Percentiles rank a stretch among this genome's conserved stretches.
Conservation (phyloP, 2,888 invertebrate species). For the Ligdia adustata region DNA sequence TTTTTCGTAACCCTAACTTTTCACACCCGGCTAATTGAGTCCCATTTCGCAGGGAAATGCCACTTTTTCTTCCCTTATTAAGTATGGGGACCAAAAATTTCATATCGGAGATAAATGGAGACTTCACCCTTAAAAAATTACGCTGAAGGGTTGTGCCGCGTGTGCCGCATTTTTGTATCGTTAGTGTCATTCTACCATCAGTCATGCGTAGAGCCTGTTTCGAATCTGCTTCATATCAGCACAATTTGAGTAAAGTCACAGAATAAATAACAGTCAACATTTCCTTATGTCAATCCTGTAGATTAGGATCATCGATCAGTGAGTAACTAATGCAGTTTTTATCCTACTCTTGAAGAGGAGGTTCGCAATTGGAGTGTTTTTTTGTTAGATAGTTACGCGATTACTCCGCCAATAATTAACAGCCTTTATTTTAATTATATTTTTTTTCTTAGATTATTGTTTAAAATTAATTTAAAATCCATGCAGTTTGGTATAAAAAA, state of each 20-base stretch:
- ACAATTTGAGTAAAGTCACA: conserved; percentile 38
- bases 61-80: conserved; percentile 16
- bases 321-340: too few relatives aligned
- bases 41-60: conserved; percentile 12
- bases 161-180: conserved; percentile 62
- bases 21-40: conserved; percentile 29
- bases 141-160: conserved; percentile 58
- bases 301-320: conserved; percentile 10
- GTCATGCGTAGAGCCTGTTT: conserved; percentile 63
- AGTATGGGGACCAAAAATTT: conserved; percentile 35
- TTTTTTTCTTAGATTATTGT: too few relatives aligned
- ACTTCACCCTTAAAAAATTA: conserved; percentile 72
- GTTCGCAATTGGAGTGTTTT: too few relatives aligned
- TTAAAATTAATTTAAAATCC: too few relatives aligned
- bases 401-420: too few relatives aligned
- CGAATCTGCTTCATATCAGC: conserved; percentile 41
- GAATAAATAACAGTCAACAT: too few relatives aligned
- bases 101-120: conserved; percentile 66
- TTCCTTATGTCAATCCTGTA: too few relatives aligned
- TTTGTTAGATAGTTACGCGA: too few relatives aligned
- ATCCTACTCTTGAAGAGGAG: too few relatives aligned
- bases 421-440: too few relatives aligned
- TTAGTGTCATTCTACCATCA: conserved; percentile 66
- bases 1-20: conserved; percentile 11
- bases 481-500: too few relatives aligned